Evolutionary conservation across 2,888 invertebrate species (phyloP), one percentile per base, ranked within the genome.

Genomic region (Buathra laborator): DNA sequence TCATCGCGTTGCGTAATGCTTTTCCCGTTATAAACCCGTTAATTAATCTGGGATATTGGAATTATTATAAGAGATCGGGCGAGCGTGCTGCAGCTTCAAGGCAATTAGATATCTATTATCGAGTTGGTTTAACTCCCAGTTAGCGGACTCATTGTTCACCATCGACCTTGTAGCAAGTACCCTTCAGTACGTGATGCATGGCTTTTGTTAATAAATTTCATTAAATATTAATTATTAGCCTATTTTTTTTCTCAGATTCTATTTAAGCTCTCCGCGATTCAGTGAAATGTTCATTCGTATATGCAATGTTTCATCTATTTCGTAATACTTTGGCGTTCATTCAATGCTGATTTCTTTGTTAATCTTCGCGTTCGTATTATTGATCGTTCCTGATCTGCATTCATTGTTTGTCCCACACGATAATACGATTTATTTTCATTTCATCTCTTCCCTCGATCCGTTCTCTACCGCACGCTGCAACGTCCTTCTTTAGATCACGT

Each of bases 21-120:
- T 68, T 32, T 37, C 19, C 48, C 74, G 51, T 62, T 68, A 46
- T 79, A 70, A 74, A 32, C 48, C 59, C 9, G 32, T 44, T 32
- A 24, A 83, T 83, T 83, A 74, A 74, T 68, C 68, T 53, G 14
- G 19, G 74, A 44, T 74, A 78, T 74, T 68, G 72, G 68, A 59
- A 74, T 79, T 74, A 79, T 79, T 10, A 9, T 53, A 83, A 32
- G 29, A 64, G 48, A 51, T 70, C 59, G 48, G 5, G 46, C 59
- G 29, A 46, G 46, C 32, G 32, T 24, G n/a, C 48, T n/a, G 46
- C 5, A 46, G 29, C 53, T 9, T 19, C 12, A 62, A 62, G 68
- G 44, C 43, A 56, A 72, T 72, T n/a, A 66, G 37, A 81, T 74
- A 68, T 81, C 14, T 51, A 76, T 70, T 64, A 81, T 68, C 74